A percentile compares a stretch with the other conserved stretches of the same genome.
Evolutionary conservation across 2,888 invertebrate genomes (phyloP).

Genomic region (Drosophila nigricruria): DNA sequence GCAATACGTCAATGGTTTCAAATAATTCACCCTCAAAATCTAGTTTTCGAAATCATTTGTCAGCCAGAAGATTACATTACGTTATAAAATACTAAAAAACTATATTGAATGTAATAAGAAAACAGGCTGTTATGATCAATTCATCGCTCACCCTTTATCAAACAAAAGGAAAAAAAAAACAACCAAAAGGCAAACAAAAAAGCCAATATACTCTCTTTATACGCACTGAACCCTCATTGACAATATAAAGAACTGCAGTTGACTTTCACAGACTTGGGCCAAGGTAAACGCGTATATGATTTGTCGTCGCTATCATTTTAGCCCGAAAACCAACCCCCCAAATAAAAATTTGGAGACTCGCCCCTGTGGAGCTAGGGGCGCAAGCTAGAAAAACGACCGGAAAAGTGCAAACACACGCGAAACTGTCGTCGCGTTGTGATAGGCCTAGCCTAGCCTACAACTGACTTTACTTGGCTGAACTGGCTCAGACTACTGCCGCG

Average conservation of each 20-base stretch:
- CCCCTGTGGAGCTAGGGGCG: not conserved
- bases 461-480: not conserved
- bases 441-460: conserved; percentile 42
- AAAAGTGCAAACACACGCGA: conserved; percentile 81
- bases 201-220: not conserved
- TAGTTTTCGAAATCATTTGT: too few relatives aligned
- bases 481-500: conserved; percentile 57
- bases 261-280: conserved; percentile 27
- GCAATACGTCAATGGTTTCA: too few relatives aligned
- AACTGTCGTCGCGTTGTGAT: conserved; percentile 63
- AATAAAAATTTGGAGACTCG: not conserved
- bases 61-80: too few relatives aligned
- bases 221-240: not conserved
- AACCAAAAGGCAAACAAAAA: too few relatives aligned
- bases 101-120: too few relatives aligned
- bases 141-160: too few relatives aligned
- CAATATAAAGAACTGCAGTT: conserved; percentile 43
- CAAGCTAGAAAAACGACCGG: conserved; percentile 69
- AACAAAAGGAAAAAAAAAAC: too few relatives aligned
- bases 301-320: conserved; percentile 68
- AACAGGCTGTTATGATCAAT: too few relatives aligned
- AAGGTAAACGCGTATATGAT: conserved; percentile 61
- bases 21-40: too few relatives aligned
- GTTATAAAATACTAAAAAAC: too few relatives aligned
- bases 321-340: conserved; percentile 39